These are phyloP conservation scores for Rhabdomys dilectus DNA, from an alignment of 2,113 vertebrate species.

Conservation along the genomic window DNA sequence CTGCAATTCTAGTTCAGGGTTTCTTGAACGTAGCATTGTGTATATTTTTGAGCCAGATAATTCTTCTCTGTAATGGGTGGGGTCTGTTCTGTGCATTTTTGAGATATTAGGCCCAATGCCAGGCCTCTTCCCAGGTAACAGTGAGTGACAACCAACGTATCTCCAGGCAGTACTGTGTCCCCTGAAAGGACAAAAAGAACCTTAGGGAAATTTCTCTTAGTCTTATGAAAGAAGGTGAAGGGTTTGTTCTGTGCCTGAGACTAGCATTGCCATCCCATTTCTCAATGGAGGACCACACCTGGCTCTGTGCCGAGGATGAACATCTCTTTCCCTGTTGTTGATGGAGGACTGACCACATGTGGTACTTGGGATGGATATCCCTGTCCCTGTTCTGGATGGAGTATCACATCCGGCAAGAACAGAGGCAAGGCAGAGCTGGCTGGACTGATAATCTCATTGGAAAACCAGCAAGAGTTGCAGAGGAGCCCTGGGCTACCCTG, in stretches of 20 bases:
- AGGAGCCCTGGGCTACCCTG: background rate
- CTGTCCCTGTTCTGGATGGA: background rate
- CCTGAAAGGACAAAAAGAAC: background rate
- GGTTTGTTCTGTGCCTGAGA: background rate
- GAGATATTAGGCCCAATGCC: background rate
- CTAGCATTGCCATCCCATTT: too few species aligned
- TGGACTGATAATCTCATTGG: background rate
- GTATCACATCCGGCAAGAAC: background rate
- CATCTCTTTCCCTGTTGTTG: background rate
- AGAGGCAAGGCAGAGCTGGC: background rate
- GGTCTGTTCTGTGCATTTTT: background rate
- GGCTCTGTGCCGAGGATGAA: too few species aligned
- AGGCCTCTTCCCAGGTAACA: background rate
- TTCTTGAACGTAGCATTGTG: background rate
- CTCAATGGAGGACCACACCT: background rate
- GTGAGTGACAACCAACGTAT: background rate
- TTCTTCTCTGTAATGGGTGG: background rate
- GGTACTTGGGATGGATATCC: fast-evolving
- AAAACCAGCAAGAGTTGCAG: background rate
- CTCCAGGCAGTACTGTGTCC: background rate
- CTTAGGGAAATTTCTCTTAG: background rate
- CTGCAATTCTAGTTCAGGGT: background rate
- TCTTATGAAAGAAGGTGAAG: background rate
- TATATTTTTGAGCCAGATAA: background rate
- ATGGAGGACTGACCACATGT: fast-evolving